Evolutionary conservation across 2,888 invertebrate genomes (phyloP), one percentile per base, ranked within the genome.

Genomic region (Amitus sp.): DNA sequence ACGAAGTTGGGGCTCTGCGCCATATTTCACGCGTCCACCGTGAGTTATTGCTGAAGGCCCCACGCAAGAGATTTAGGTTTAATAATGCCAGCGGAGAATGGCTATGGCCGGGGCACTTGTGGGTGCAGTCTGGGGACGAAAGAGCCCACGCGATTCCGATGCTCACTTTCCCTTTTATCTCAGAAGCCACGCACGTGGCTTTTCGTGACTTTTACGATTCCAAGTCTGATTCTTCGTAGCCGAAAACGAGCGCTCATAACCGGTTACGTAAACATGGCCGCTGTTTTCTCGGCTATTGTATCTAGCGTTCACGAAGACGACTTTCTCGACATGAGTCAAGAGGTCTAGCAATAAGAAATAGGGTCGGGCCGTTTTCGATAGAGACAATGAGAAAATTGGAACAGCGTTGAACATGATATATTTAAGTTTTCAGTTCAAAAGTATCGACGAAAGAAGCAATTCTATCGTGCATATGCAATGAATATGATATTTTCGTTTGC

Each of bases 51-150:
- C 75, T 71, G 73, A 54, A 68, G 63, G 68, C 73, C 69, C 73
- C 73, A 77, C 75, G 76, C 73, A 72, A 76, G 79, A 80, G 81
- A 81, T 81, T 81, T 80, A 80, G 79, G 78, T 78, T 81, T 81
- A 81, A 81, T 81, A 81, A 80, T 76, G 79, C 73, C 73, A 67
- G 70, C 70, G 71, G 66, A 68, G 66, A 52, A 65, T 4, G 15
- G 5, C 15, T 3, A 15, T 58, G 63, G 62, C 70, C 72, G 69
- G 65, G 68, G 65, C 61, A 68, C 10, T 77, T 80, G 79, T 77
- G 61, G 68, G 52, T 33, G 10, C n/a, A 53, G 28, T n/a, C 23
- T 28, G 37, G 49, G 10, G 20, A 43, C 45, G 42, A 40, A 27
- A 15, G 17, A 33, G 37, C 42, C 50, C 42, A 50, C 30, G 13